Conservation (phyloP, 2,113 vertebrate species). For the Suncus etruscus region DNA sequence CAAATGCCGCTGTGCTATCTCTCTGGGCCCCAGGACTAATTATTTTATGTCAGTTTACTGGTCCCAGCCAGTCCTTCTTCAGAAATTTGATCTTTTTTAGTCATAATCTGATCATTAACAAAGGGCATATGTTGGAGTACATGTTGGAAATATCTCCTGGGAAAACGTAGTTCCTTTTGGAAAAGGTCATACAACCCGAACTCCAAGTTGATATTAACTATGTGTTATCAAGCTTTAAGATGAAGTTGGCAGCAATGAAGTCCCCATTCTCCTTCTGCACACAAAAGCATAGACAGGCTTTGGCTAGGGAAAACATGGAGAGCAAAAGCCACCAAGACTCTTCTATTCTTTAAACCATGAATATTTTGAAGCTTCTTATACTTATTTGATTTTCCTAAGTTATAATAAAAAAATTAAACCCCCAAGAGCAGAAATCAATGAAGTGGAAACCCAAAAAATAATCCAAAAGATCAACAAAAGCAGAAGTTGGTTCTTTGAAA, state of each 20-base stretch:
- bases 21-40: too few relatives aligned
- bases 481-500: too few relatives aligned
- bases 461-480: too few relatives aligned
- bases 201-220: too few relatives aligned
- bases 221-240: not conserved
- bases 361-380: too few relatives aligned
- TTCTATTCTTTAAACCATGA: not conserved
- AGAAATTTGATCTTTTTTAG: conserved; percentile 63
- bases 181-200: conserved; percentile 48
- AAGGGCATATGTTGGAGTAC: conserved; percentile 27
- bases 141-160: conserved; percentile 30
- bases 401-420: too few relatives aligned
- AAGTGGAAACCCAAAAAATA: too few relatives aligned
- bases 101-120: conserved; percentile 60
- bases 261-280: not conserved
- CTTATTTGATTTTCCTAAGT: too few relatives aligned
- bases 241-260: not conserved
- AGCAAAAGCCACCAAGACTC: not conserved
- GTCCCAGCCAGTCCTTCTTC: conserved; percentile 14
- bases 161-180: conserved; percentile 33
- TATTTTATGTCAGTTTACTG: conserved; percentile 46
- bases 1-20: too few relatives aligned
- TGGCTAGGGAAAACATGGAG: not conserved
- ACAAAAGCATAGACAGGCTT: not conserved
- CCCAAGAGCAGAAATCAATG: too few relatives aligned